Base-by-base conservation (phyloP, 2,797 vertebrate species). In the Danio kyathit region DNA sequence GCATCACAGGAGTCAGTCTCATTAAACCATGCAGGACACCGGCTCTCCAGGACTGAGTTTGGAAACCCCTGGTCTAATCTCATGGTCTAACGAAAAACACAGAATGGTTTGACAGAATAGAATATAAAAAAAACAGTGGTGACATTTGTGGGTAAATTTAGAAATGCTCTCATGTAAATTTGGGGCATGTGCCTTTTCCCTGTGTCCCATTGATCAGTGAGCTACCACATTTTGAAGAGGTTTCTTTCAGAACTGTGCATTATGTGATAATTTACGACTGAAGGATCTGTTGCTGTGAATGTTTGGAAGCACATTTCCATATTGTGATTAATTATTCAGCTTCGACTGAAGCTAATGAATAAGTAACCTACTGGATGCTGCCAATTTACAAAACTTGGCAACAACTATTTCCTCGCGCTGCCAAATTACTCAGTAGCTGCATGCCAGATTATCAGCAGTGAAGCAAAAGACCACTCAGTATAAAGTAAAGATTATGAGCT, bases 311-410 rank as follows among this genome's bases (percentile, higher is more conserved):
- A 88, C 79, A 88, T 89, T 87, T 87, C 85, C 79, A 84, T 59
- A 76, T 76, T 70, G 74, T 74, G 73, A 82, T 94, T 67, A 94
- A 94, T 94, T 90, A 95, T 94, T 93, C 88, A 95, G 85, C 87
- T 86, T 85, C 88, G 90, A 91, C 92, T 91, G 87, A 82, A 89
- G 84, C 83, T 86, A 83, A 94, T 95, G 87, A 94, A 95, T 95
- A 92, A 95, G 86, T 94, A 91, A 94, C 79, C 79, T 88, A 89
- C 88, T 90, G 91, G 61, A 82, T 79, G 89, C 90, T 89, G 90
- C 92, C 90, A 91, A 88, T 87, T 89, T 88, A 88, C 88, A 85
- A 82, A 87, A 89, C 86, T 88, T 91, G 88, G 89, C 88, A 90
- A 79, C 49, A 12, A 17, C 49, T 21, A 63, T 67, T 48, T 85